These are phyloP conservation scores for Motacilla tschutschensis DNA, from an alignment of 2,113 vertebrate species.

Conservation along the genomic window DNA sequence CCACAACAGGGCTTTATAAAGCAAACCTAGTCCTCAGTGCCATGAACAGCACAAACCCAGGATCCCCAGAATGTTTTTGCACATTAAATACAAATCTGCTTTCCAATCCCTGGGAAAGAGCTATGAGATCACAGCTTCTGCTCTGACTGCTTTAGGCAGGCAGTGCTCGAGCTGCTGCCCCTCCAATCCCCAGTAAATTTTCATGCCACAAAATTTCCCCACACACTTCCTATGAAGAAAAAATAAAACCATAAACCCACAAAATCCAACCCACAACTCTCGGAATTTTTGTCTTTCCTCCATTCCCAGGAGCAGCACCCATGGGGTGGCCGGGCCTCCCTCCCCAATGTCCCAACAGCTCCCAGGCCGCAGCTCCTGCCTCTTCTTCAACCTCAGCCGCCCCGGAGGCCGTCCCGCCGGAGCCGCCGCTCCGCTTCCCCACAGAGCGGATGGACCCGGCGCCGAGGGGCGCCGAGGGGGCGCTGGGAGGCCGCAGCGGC, in stretches of 20 bases:
- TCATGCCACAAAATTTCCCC: not conserved
- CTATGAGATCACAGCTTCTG: not conserved
- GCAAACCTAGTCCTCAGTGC: not conserved
- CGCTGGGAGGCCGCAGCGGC: accelerated
- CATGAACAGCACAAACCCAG: not conserved
- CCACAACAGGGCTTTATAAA: not conserved
- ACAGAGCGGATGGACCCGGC: not conserved
- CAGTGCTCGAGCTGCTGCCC: not conserved
- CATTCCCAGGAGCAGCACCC: not conserved
- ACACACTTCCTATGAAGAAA: not conserved
- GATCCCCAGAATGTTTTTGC: no score
- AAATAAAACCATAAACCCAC: not conserved
- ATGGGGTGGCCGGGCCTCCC: not conserved
- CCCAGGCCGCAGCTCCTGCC: not conserved
- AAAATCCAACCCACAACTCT: not conserved
- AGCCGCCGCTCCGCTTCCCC: not conserved
- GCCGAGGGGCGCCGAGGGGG: not conserved
- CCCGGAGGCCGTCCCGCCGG: not conserved
- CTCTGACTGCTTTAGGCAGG: not conserved
- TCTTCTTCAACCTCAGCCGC: not conserved
- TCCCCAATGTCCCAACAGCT: not conserved
- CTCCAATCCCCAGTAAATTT: not conserved
- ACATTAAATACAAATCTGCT: not conserved
- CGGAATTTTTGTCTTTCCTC: not conserved
- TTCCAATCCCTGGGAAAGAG: no score